Base-by-base conservation (phyloP, 1,140 invertebrate species). In the Coptotermes formosanus region DNA sequence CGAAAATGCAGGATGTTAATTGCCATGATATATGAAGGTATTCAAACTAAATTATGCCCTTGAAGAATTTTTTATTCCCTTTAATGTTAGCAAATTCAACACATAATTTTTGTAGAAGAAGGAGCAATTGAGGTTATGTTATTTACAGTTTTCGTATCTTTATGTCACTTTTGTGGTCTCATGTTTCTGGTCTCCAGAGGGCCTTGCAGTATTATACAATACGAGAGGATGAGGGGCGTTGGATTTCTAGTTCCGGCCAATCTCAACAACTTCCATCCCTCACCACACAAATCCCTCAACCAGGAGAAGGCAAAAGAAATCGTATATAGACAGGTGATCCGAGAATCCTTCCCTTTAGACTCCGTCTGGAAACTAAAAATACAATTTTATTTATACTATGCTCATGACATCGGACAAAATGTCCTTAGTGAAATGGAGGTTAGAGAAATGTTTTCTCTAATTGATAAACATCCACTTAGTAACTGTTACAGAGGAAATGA, bases 301-400 rank as follows among this genome's bases (percentile, higher is more conserved):
- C 64, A 75, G 64, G 59, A 75, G 64, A 3, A 30, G 11, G 64
- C 64, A 75, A 16, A 75, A 75, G 19, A 55, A 55, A 16, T 75
- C 25, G n/a, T 75, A 75, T 75, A 25, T 75, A 75, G 64, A 75
- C 64, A 75, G 64, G 64, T 75, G 64, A n/a, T 75, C 64, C 64
- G 25, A 75, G 64, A 75, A 75, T 75, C 64, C 64, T 25, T 9
- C 25, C 3, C 7, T 75, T 55, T 14, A 30, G n/a, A 75, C 64
- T 75, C 25, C n/a, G 64, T 30, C 25, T 75, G 64, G 25, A 2
- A 25, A n/a, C 25, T 75, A 30, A 75, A 55, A 75, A 75, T 30
- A 75, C 64, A n/a, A 75, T 75, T 75, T 75, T 8, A 75, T 75
- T 75, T 55, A 55, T 55, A 55, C 19, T 55, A 55, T 55, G 19